Conservation (phyloP, 2,113 vertebrate genomes). For the Neolamprologus cancellatus region DNA sequence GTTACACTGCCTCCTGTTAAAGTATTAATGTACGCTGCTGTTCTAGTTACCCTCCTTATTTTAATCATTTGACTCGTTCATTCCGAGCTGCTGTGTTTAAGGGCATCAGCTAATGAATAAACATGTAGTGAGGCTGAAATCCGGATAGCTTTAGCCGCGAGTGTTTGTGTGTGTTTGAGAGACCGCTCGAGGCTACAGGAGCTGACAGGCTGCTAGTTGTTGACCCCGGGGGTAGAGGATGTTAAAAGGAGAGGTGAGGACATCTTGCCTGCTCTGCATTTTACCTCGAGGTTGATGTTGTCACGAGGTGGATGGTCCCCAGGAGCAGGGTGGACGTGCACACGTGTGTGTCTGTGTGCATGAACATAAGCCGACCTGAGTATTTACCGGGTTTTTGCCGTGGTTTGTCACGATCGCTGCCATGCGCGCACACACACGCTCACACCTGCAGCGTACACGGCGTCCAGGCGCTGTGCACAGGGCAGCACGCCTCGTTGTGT, state of each 20-base stretch:
- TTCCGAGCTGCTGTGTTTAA: accelerated
- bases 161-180: neutral
- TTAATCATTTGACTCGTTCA: neutral
- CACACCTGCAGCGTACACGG: neutral
- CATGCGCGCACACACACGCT: neutral
- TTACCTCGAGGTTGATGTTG: constrained; percentile 56
- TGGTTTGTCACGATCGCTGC: neutral
- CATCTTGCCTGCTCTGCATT: constrained; percentile 60
- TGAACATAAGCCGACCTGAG: neutral
- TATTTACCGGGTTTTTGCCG: neutral
- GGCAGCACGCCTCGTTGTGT: neutral
- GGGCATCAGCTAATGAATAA: neutral
- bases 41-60: neutral
- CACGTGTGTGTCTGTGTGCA: neutral
- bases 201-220: constrained; percentile 42
- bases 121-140: neutral
- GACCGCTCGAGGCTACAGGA: neutral
- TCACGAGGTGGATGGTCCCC: constrained; percentile 15
- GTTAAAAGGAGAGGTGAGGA: constrained; percentile 51
- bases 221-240: constrained; percentile 31
- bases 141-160: neutral
- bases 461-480: neutral
- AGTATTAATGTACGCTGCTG: neutral
- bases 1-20: neutral
- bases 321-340: neutral